Conservation (phyloP, 2,113 vertebrate species). For the Taurulus bubalis region DNA sequence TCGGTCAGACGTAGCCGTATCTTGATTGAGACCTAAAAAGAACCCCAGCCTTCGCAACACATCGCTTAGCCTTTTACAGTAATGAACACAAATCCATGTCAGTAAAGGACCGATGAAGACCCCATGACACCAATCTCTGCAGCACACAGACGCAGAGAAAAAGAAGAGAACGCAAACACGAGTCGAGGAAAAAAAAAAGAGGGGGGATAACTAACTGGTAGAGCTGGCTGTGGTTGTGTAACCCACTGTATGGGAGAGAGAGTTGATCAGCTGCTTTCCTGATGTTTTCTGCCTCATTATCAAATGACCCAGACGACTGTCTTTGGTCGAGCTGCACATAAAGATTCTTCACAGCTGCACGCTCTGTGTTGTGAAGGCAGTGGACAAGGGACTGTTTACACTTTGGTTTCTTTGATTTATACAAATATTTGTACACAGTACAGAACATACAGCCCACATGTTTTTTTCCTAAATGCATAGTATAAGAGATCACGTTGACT, state of each 20-base stretch:
- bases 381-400: neutral
- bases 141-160: constrained; percentile 26
- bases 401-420: constrained; percentile 1
- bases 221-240: constrained; percentile 35
- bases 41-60: constrained; percentile 2
- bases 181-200: neutral
- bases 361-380: constrained; percentile 7
- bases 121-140: constrained; percentile 12
- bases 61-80: neutral
- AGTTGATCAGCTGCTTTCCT: constrained; percentile 62
- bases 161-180: constrained; percentile 18
- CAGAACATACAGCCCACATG: no score
- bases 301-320: constrained; percentile 26
- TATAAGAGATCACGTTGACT: neutral
- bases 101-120: constrained; percentile 4
- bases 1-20: neutral
- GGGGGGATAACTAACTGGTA: constrained; percentile 21
- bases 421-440: no score
- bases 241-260: constrained; percentile 23
- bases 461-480: neutral
- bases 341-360: constrained; percentile 18
- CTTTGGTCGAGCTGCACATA: constrained; percentile 26
- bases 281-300: constrained; percentile 72
- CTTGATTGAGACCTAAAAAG: constrained; percentile 26
- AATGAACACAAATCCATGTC: constrained; percentile 30